Evolutionary conservation across 2,888 invertebrate genomes (phyloP).

Genomic region (Tuta absoluta): DNA sequence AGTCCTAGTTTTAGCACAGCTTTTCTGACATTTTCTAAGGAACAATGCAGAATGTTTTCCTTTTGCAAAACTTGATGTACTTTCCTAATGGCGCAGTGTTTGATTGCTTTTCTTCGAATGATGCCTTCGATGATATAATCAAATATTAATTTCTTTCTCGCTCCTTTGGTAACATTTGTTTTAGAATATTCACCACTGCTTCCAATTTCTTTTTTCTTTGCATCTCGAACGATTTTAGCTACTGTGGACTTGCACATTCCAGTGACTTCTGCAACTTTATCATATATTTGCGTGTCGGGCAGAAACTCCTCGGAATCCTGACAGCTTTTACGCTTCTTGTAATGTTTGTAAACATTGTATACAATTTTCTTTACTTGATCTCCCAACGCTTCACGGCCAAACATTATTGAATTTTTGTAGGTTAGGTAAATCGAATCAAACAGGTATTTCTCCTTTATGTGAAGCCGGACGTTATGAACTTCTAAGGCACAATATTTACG

Average conservation of each 20-base stretch:
- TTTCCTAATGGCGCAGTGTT: constrained; percentile 20
- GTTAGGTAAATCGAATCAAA: neutral
- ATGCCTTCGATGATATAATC: constrained; percentile 21
- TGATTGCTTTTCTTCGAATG: constrained; percentile 24
- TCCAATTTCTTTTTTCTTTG: constrained; percentile 13
- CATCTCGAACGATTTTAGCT: constrained; percentile 12
- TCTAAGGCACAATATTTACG: too few species aligned
- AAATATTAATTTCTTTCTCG: constrained; percentile 22
- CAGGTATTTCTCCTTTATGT: neutral
- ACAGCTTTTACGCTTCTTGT: constrained; percentile 20
- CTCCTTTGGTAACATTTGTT: neutral
- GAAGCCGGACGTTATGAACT: neutral
- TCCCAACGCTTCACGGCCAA: neutral
- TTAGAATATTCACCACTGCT: neutral
- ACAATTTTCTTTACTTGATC: constrained; percentile 18
- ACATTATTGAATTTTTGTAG: neutral
- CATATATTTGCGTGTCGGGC: constrained; percentile 16
- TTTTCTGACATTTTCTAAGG: constrained; percentile 22
- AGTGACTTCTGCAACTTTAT: constrained; percentile 15
- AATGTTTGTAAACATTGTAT: constrained; percentile 25
- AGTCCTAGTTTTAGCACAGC: constrained; percentile 20
- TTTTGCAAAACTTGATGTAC: constrained; percentile 19
- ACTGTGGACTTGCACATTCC: constrained; percentile 14
- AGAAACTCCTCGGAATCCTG: constrained; percentile 9
- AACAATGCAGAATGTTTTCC: constrained; percentile 26